Evolutionary conservation across 2,113 vertebrate genomes (phyloP).

Genomic region (Epinephelus fuscoguttatus): DNA sequence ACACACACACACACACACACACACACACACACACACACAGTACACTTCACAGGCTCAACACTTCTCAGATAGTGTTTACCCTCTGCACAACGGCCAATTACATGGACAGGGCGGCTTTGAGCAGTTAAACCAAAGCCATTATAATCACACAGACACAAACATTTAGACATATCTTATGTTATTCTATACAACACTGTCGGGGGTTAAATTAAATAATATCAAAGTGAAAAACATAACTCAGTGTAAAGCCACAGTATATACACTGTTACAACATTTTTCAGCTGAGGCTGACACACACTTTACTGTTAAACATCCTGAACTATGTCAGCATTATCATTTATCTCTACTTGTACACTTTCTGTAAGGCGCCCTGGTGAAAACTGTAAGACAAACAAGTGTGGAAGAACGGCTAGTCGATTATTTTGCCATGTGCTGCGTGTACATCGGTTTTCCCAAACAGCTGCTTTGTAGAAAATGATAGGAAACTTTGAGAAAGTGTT

Average conservation of each 20-base stretch:
- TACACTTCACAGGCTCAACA: conserved; percentile 73
- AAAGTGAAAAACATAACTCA: conserved; percentile 43
- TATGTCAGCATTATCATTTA: conserved; percentile 28
- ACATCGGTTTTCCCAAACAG: neutral
- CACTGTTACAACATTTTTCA: conserved; percentile 21
- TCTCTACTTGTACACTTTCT: conserved; percentile 12
- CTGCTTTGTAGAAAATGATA: neutral
- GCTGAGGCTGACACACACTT: neutral
- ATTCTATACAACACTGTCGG: conserved; percentile 27
- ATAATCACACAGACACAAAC: conserved; percentile 50
- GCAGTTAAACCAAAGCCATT: conserved; percentile 25
- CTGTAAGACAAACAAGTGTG: neutral
- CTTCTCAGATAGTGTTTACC: conserved; percentile 72
- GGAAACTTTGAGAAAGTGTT: neutral
- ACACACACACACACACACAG: conserved; percentile 26
- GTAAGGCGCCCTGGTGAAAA: conserved; percentile 32
- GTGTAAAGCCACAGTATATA: conserved; percentile 32
- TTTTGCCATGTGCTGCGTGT: neutral
- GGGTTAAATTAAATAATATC: conserved; percentile 54
- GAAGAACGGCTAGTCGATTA: neutral
- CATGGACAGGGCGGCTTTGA: conserved; percentile 55
- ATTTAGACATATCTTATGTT: conserved; percentile 50
- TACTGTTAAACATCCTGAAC: neutral
- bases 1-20: conserved; percentile 44
- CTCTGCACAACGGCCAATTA: conserved; percentile 68